A percentile compares a stretch with the other conserved stretches of the same genome.
Evolutionary conservation across 2,888 invertebrate genomes (phyloP).

Genomic region (Epistrophe grossulariae): DNA sequence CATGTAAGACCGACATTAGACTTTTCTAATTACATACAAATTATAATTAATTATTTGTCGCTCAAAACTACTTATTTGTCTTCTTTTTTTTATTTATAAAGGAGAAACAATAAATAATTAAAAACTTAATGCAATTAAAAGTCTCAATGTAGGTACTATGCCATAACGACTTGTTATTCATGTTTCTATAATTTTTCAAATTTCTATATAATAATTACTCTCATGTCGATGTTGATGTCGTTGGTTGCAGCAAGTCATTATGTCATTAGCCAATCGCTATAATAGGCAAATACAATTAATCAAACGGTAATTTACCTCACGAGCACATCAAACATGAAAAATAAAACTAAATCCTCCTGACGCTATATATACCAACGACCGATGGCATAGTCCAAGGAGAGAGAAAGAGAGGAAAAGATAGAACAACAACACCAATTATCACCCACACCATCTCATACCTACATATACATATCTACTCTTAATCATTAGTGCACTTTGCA

Average conservation of each 20-base stretch:
- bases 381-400: background rate
- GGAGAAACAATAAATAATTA: slow-evolving; percentile 17
- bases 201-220: slow-evolving; percentile 46
- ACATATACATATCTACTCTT: too few relatives aligned
- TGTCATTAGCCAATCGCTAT: slow-evolving; percentile 62
- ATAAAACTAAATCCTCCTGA: slow-evolving; percentile 9
- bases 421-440: slow-evolving; percentile 60
- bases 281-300: slow-evolving; percentile 73
- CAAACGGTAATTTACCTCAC: slow-evolving; percentile 64
- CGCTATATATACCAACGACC: too few relatives aligned
- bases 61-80: background rate
- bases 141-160: background rate
- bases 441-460: slow-evolving; percentile 45
- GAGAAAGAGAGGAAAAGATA: background rate
- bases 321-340: slow-evolving; percentile 37
- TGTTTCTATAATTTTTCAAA: slow-evolving; percentile 48
- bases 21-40: background rate
- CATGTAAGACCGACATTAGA: too few relatives aligned
- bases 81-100: background rate
- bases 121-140: slow-evolving; percentile 28
- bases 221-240: slow-evolving; percentile 19
- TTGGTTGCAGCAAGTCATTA: slow-evolving; percentile 57
- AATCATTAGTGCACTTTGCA: slow-evolving; percentile 66
- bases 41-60: background rate
- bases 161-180: slow-evolving; percentile 30